A percentile compares a stretch with the other conserved stretches of the same genome.
These are phyloP conservation scores for Meles meles DNA, from an alignment of 2,113 vertebrate species.

Conservation along the genomic window DNA sequence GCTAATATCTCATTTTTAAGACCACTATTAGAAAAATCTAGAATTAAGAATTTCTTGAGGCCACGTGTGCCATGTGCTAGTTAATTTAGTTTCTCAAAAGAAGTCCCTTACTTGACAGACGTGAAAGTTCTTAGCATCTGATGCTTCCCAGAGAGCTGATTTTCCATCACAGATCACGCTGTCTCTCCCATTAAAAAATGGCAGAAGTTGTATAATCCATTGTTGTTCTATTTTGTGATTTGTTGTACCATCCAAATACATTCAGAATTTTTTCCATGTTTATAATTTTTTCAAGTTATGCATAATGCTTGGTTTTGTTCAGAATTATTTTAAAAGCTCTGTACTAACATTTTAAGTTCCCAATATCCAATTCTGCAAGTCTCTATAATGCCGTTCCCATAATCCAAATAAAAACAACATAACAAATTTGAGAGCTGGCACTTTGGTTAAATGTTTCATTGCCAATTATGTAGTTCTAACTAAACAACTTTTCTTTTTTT, in stretches of 20 bases:
- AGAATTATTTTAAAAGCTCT: constrained; percentile 39
- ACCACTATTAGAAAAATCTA: neutral
- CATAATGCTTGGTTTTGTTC: neutral
- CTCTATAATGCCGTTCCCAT: neutral
- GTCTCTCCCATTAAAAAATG: neutral
- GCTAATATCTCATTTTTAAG: neutral
- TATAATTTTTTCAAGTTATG: neutral
- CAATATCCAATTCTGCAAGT: constrained; percentile 36
- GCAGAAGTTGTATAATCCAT: neutral
- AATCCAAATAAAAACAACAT: constrained; percentile 48
- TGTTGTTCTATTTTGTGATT: neutral
- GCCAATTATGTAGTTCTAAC: constrained; percentile 57
- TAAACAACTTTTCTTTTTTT: constrained; percentile 63
- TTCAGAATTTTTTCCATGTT: neutral
- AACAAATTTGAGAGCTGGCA: constrained; percentile 55
- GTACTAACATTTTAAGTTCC: neutral
- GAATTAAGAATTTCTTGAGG: neutral
- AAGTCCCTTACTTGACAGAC: neutral
- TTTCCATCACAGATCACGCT: neutral
- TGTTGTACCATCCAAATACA: neutral
- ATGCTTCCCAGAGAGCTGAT: neutral
- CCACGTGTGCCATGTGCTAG: neutral
- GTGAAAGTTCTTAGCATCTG: neutral
- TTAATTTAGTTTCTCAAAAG: neutral
- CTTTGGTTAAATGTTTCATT: constrained; percentile 58